Evolutionary conservation across 2,113 vertebrate genomes (phyloP), one percentile per base, ranked within the genome.

Genomic region (Ameiurus melas): DNA sequence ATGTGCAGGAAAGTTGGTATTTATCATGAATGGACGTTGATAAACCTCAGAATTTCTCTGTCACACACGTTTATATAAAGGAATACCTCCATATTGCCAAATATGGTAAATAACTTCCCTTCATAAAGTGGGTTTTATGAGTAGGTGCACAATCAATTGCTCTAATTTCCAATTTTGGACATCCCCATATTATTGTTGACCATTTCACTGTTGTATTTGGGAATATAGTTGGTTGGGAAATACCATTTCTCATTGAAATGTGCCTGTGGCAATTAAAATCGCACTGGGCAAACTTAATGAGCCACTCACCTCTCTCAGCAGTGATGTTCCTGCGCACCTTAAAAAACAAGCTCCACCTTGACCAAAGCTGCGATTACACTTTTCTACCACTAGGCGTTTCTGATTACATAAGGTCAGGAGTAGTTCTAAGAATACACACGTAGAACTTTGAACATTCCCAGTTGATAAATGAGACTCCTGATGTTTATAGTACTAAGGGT

Each of bases 381-480:
- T 53, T 80, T 55, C 27, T 80, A 19, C 77, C 51, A 55, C 27
- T 78, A 78, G 43, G 75, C 25, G 10, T 27, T 75, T 75, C 70
- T 75, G 71, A 75, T 75, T 75, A 20, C 70, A 73, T 20, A n/a
- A 20, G 68, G 68, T 71, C 17, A 71, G 33, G 8, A 39, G 20
- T 75, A 75, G 71, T 7, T 75, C 9, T 43, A 25, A 10, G 39
- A 13, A 25, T 43, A 12, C 36, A 20, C 36, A 43, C 20, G 10
- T 43, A 53, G 77, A 53, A n/a, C 75, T 79, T 58, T 33, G 17
- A 17, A 58, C 33, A 1, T 80, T 27, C 78, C 33, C 27, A n/a
- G 53, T 14, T 83, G 80, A 62, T 83, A 83, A 83, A 83, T 83
- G 80, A 83, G 80, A 60, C 80, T 2, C 80, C 22, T 27, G 58